phyloP scores from a whole-genome alignment of 2,113 vertebrate species.

The Argyrosomus japonicus region DNA sequence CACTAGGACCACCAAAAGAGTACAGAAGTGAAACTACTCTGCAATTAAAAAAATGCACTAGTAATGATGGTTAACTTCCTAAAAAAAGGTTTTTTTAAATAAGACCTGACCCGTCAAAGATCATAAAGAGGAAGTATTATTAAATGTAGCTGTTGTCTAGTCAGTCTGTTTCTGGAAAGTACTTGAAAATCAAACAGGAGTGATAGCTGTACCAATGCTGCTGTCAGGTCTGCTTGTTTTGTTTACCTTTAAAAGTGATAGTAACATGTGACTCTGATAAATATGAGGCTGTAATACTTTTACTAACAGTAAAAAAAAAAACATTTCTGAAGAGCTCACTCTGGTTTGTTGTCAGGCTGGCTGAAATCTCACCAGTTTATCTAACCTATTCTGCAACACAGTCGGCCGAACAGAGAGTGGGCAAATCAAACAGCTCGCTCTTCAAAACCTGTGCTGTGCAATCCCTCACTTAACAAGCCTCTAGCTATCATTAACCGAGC shows the following conservation, averaged over 20 bases:
- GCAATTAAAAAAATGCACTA: neutral
- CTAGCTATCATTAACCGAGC: neutral
- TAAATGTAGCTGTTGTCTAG: neutral
- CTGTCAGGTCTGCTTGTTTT: neutral
- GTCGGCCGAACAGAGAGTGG: neutral
- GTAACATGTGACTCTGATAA: neutral
- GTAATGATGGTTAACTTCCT: neutral
- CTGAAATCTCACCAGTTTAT: constrained; percentile 4
- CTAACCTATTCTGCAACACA: neutral
- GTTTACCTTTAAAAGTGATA: neutral
- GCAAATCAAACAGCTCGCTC: constrained; percentile 2
- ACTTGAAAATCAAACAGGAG: neutral
- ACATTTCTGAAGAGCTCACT: neutral
- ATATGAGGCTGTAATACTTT: neutral
- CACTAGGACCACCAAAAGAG: constrained; percentile 17
- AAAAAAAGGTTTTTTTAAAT: no score
- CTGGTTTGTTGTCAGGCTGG: neutral
- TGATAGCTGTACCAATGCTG: neutral
- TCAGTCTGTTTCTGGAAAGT: neutral
- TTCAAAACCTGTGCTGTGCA: constrained; percentile 45
- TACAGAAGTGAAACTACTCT: neutral
- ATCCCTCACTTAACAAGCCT: neutral
- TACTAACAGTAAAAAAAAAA: neutral
- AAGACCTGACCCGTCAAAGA: neutral
- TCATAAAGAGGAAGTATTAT: neutral